Base-by-base conservation (phyloP, 2,113 vertebrate species). In the Malurus melanocephalus region DNA sequence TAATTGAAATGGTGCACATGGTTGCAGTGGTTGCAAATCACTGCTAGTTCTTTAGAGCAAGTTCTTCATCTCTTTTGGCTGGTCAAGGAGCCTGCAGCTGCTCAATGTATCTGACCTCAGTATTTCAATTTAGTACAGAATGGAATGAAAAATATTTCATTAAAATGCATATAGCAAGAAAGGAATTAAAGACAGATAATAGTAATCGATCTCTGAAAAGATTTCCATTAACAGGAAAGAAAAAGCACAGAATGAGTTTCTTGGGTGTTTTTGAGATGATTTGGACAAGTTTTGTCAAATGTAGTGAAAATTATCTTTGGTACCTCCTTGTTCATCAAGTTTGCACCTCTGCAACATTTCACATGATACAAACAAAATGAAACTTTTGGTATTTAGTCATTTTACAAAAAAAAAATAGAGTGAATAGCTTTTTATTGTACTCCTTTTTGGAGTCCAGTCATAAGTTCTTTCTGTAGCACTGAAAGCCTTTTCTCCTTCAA, bases 111-210 rank as follows among this genome's bases (percentile, higher is more conserved):
- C 27, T 43, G 14, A 61, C 11, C 88, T 67, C 2, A 72, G 4
- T 60, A 53, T 67, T 87, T 87, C 1, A 2, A 11, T 80, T 85
- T 69, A 69, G 46, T 67, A 59, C 15, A 69, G 64, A 72, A 64
- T 61, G 42, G 49, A 92, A 85, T 56, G 24, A 73, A 89, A 93
- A 87, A 67, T 80, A 85, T 73, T 89, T 66, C 13, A 35, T 80
- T 75, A 71, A 72, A 67, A 52, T 67, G 28, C 28, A 10, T 80
- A 46, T 46, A 67, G 35, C 24, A 64, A 57, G 49, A 49, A 83
- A 85, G 42, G 65, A 85, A 80, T 83, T 92, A 45, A 91, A 74
- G 65, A 49, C 9, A 32, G 43, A 52, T 56, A 43, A 33, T 51
- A 65, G 28, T n/a, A 83, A 55, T 52, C 0, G 3, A 19, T 74